Conservation (phyloP, 1,140 invertebrate genomes). For the Papilio machaon region DNA sequence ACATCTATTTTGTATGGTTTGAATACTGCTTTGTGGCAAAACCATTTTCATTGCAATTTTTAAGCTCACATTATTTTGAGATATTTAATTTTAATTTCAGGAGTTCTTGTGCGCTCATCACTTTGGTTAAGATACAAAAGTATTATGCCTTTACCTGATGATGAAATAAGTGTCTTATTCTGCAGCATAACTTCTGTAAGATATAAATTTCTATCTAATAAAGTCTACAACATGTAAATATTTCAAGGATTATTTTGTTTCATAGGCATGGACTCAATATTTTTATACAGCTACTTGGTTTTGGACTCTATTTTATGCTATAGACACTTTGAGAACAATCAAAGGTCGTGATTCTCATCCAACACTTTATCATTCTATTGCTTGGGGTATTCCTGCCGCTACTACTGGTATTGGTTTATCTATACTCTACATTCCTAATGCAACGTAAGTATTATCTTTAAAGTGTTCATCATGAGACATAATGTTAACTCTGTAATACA, state of each 20-base stretch:
- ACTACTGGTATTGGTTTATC: slow-evolving; percentile 86
- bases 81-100: slow-evolving; percentile 72
- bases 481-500: no score
- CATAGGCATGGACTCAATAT: slow-evolving; percentile 91
- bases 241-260: slow-evolving; percentile 44
- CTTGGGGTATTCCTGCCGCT: slow-evolving; percentile 88
- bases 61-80: slow-evolving; percentile 8
- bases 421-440: slow-evolving; percentile 89
- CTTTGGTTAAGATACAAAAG: slow-evolving; percentile 87
- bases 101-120: slow-evolving; percentile 87
- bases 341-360: slow-evolving; percentile 83
- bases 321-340: slow-evolving; percentile 88
- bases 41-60: neutral
- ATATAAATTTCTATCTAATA: slow-evolving; percentile 34
- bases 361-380: slow-evolving; percentile 85
- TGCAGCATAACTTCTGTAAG: slow-evolving; percentile 89
- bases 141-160: slow-evolving; percentile 85
- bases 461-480: neutral
- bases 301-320: slow-evolving; percentile 92
- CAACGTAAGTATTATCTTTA: slow-evolving; percentile 84
- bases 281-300: slow-evolving; percentile 93
- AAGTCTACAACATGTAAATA: slow-evolving; percentile 11
- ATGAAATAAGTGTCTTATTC: slow-evolving; percentile 85
- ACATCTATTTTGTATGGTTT: no score
- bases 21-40: no score